Evolutionary conservation across 2,888 invertebrate genomes (phyloP).

Genomic region (Isotomurus palustris): DNA sequence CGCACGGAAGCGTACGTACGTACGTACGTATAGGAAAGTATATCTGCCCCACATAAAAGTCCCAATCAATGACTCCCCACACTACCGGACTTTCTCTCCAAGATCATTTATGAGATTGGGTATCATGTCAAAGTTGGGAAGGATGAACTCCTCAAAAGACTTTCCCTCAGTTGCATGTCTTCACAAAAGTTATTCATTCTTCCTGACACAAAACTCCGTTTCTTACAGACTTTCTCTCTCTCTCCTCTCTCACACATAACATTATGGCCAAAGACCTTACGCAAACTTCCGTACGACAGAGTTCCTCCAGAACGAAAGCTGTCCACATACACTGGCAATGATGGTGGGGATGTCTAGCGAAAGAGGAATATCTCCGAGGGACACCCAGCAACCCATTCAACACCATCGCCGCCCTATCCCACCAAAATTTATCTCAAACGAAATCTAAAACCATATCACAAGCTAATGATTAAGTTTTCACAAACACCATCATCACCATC

Average conservation of each 20-base stretch:
- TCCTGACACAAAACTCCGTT: constrained; percentile 1
- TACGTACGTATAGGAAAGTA: no score
- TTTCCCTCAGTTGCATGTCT: constrained; percentile 1
- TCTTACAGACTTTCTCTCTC: no score
- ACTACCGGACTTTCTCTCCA: neutral
- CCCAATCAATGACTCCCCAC: no score
- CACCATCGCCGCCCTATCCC: constrained; percentile 1
- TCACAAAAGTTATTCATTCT: constrained; percentile 2
- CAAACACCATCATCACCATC: neutral
- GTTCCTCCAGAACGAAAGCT: no score
- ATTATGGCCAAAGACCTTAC: no score
- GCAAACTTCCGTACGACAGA: no score
- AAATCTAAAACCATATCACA: neutral
- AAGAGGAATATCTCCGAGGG: constrained; percentile 6
- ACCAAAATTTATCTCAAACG: neutral
- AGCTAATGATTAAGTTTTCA: constrained; percentile 3
- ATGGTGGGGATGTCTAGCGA: no score
- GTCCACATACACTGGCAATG: no score
- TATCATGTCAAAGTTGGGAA: constrained; percentile 2
- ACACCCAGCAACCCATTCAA: neutral
- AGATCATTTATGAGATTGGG: constrained; percentile 9
- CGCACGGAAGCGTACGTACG: no score
- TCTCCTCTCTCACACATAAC: no score
- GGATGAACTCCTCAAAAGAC: neutral
- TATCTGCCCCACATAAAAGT: no score